These are phyloP conservation scores for Panulirus ornatus DNA, from an alignment of 1,140 invertebrate species.

Conservation along the genomic window DNA sequence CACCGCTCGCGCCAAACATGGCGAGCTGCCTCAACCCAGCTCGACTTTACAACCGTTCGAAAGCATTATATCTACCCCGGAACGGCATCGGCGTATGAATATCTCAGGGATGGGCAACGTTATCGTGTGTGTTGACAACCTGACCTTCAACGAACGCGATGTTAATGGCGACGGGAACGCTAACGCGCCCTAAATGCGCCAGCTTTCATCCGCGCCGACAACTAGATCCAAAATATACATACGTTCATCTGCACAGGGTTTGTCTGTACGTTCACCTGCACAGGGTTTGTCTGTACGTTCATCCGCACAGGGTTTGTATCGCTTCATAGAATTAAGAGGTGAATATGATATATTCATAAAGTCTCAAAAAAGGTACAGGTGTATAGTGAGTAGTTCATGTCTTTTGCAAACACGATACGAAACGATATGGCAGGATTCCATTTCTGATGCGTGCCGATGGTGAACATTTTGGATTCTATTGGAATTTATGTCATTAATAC, in stretches of 20 bases:
- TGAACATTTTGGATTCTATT: no score
- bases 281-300: not conserved
- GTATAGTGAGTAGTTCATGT: no score
- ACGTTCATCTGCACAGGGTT: not conserved
- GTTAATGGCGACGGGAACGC: not conserved
- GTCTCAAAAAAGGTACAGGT: no score
- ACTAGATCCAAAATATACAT: constrained; percentile 22
- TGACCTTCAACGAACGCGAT: not conserved
- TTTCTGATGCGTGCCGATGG: no score
- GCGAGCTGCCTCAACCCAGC: no score
- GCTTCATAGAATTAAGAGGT: no score
- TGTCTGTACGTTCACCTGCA: not conserved
- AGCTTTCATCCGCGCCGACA: constrained; percentile 12
- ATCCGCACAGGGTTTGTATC: not conserved
- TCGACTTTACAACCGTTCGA: no score
- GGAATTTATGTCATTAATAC: no score
- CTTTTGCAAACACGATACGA: no score
- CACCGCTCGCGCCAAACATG: no score
- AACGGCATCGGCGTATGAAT: not conserved
- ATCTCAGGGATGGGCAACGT: not conserved
- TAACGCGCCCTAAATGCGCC: not conserved
- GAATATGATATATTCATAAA: no score
- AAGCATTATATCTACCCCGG: not conserved
- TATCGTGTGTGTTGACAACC: constrained; percentile 9
- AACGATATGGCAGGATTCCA: no score